A percentile compares a stretch with the other conserved stretches of the same genome.
Evolutionary conservation across 2,888 invertebrate species (phyloP).

Genomic region (Pasiphila rectangulata): DNA sequence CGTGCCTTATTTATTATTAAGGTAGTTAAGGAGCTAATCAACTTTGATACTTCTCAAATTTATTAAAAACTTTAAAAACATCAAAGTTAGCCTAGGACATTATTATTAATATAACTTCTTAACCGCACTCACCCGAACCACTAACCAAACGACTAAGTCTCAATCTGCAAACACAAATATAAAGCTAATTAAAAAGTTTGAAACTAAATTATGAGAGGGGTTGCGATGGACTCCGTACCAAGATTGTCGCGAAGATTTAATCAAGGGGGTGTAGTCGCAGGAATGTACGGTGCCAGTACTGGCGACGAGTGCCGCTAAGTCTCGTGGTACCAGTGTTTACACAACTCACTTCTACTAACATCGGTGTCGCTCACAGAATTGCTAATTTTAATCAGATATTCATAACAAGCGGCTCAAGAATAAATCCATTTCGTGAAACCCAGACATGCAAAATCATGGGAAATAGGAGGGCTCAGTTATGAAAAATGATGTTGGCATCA

Average conservation of each 20-base stretch:
- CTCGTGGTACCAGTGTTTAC: conserved; percentile 68
- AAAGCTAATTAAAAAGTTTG: conserved; percentile 81
- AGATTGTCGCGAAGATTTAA: conserved; percentile 74
- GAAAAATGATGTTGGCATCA: not conserved
- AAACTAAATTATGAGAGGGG: conserved; percentile 81
- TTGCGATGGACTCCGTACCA: conserved; percentile 74
- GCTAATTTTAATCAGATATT: conserved; percentile 78
- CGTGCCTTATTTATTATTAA: not conserved
- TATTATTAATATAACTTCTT: conserved; percentile 74
- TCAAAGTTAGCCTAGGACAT: conserved; percentile 44
- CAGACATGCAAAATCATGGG: conserved; percentile 22
- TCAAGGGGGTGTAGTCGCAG: conserved; percentile 63
- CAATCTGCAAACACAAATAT: conserved; percentile 81
- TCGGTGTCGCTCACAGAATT: conserved; percentile 74
- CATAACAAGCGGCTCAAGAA: conserved; percentile 72
- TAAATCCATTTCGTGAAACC: conserved; percentile 69
- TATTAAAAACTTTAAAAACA: conserved; percentile 19
- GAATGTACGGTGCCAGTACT: conserved; percentile 51
- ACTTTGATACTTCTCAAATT: not conserved
- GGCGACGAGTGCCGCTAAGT: conserved; percentile 39
- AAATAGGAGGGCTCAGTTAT: not conserved
- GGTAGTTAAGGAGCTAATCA: not conserved
- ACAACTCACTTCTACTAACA: conserved; percentile 72
- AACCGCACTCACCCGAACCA: conserved; percentile 66
- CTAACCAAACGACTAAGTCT: conserved; percentile 73